Evolutionary conservation across 2,797 vertebrate genomes (phyloP), one percentile per base, ranked within the genome.

Genomic region (Enteromius paludinosus): DNA sequence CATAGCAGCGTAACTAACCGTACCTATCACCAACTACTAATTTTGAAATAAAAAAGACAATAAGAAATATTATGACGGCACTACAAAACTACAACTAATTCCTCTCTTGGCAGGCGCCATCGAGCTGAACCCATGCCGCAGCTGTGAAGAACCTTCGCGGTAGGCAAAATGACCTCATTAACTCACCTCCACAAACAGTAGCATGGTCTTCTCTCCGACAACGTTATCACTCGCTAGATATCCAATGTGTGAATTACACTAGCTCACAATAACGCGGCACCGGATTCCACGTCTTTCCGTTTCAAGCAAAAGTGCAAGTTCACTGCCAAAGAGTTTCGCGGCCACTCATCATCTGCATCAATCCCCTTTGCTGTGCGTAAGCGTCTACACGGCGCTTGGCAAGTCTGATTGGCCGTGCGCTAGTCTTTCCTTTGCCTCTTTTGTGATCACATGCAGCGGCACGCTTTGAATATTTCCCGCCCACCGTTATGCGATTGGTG

Each of bases 161-260:
- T 76, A n/a, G 59, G 17, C 15, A 71, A 25, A 85, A 78, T n/a
- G 43, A 59, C 56, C 77, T 17, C 25, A 1, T 30, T 45, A 52
- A 49, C 84, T 85, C 71, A 87, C 85, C 84, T 90, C 81, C 83
- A 85, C 87, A 80, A 87, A 90, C 83, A 89, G 64, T 78, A 87
- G 77, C 83, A 90, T 88, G 79, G 49, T 78, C 54, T 59, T 64
- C 62, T 52, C 45, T 73, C 65, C 18, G 8, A 38, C 54, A 56
- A 38, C 38, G 78, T 47, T 59, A 25, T 45, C 41, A 43, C 66
- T 82, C 76, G 61, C 71, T 52, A 33, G 30, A 76, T 65, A 61
- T 41, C 33, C 41, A 6, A 30, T 1, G 8, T 33, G 30, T 12
- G 15, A 54, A 64, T 70, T 2, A 69, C 25, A 12, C 28, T 54